Evolutionary conservation across 2,113 vertebrate species (phyloP).

Genomic region (Takifugu bimaculatus): DNA sequence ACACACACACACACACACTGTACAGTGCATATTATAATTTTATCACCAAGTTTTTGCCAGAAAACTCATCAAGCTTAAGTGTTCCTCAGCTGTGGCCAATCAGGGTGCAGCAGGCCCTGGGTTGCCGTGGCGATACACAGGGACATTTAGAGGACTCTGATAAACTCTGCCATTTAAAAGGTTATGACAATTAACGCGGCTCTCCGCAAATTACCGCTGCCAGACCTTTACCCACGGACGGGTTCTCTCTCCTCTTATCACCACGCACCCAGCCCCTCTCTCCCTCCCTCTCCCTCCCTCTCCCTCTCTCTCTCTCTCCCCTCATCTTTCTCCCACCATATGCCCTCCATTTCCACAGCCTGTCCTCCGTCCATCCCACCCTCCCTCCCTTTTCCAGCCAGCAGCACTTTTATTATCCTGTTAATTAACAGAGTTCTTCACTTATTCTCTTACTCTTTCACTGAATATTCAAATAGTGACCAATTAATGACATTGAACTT

Average conservation of each 20-base stretch:
- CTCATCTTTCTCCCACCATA: conserved; percentile 50
- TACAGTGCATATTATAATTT: conserved; percentile 28
- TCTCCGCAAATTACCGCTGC: conserved; percentile 77
- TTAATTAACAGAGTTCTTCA: conserved; percentile 82
- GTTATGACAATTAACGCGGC: conserved; percentile 82
- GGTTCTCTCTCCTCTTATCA: conserved; percentile 71
- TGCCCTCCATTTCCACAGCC: conserved; percentile 57
- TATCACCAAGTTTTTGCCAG: conserved; percentile 50
- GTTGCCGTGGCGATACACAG: conserved; percentile 70
- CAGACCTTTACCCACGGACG: conserved; percentile 77
- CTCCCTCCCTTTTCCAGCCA: conserved; percentile 39
- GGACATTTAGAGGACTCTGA: conserved; percentile 79
- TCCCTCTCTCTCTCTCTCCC: conserved; percentile 21
- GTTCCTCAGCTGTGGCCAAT: conserved; percentile 64
- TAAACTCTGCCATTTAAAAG: conserved; percentile 83
- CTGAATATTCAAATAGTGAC: conserved; percentile 83
- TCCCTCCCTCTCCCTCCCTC: conserved; percentile 12
- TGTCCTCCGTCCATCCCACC: conserved; percentile 32
- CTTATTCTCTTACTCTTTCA: conserved; percentile 34
- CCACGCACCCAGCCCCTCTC: conserved; percentile 53
- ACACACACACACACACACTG: conserved; percentile 19
- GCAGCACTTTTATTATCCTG: conserved; percentile 79
- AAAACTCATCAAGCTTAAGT: conserved; percentile 72
- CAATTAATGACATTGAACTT: conserved; percentile 86
- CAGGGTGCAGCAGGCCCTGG: conserved; percentile 51